phyloP scores from a whole-genome alignment of 2,797 vertebrate genomes.

The Peromyscus nudipes region DNA sequence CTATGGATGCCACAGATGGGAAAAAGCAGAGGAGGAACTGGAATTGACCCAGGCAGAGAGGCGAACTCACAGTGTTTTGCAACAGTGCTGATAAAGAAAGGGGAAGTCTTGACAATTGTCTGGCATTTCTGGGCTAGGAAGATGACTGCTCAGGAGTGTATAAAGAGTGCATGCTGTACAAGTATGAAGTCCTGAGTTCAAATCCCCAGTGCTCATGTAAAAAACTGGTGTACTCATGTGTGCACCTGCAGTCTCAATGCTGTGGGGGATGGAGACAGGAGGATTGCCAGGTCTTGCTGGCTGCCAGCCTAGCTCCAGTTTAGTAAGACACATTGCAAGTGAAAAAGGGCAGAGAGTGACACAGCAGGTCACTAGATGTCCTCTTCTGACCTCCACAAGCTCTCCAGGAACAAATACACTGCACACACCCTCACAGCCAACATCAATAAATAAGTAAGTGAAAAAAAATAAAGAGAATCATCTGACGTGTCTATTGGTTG shows the following conservation, averaged over 20 bases:
- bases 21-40: neutral
- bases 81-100: neutral
- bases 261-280: neutral
- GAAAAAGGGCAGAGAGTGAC: neutral
- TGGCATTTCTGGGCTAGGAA: neutral
- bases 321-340: neutral
- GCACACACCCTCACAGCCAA: neutral
- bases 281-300: neutral
- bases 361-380: neutral
- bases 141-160: neutral
- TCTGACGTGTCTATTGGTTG: neutral
- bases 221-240: neutral
- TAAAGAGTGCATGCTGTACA: no score
- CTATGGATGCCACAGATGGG: rapidly evolving
- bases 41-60: neutral
- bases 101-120: neutral
- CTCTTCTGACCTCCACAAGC: neutral
- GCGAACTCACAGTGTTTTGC: neutral
- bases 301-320: neutral
- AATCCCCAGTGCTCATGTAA: neutral
- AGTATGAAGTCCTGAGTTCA: neutral
- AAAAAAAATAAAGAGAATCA: neutral
- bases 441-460: neutral
- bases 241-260: neutral
- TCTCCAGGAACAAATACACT: neutral